Conservation (phyloP, 2,113 vertebrate species). For the Leuciscus idus region DNA sequence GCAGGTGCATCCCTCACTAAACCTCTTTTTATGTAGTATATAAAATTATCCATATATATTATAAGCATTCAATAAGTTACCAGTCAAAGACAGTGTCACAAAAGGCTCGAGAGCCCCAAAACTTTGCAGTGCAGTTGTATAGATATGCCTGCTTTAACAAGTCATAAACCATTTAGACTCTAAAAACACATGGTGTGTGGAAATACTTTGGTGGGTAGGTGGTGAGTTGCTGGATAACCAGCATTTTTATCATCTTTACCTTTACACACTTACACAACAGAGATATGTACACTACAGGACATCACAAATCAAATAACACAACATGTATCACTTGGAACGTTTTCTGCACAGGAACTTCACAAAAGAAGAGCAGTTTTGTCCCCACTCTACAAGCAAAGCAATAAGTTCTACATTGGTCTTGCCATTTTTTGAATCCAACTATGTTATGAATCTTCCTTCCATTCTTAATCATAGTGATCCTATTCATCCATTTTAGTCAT, state of each 20-base stretch:
- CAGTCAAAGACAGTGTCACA: no score
- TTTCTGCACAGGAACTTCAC: conserved; percentile 74
- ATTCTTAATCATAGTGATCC: conserved; percentile 58
- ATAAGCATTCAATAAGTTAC: no score
- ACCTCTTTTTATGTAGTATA: neutral
- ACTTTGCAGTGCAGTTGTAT: neutral
- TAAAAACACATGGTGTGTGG: neutral
- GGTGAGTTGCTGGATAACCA: neutral
- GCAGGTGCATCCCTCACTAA: neutral
- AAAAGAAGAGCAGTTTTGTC: conserved; percentile 77
- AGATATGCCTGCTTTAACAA: neutral
- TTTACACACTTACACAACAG: conserved; percentile 27
- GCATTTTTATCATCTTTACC: neutral
- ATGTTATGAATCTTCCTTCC: conserved; percentile 84
- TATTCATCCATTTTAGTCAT: neutral
- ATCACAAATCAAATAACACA: conserved; percentile 10
- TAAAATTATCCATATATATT: neutral
- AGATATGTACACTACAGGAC: conserved; percentile 11
- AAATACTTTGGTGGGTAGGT: neutral
- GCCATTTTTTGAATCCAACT: conserved; percentile 86
- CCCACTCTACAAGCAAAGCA: conserved; percentile 87
- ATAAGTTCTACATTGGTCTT: conserved; percentile 81
- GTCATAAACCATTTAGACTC: neutral
- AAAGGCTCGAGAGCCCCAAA: neutral
- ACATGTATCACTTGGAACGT: conserved; percentile 41